Evolutionary conservation across 2,797 vertebrate genomes (phyloP).

Genomic region (Parambassis ranga): DNA sequence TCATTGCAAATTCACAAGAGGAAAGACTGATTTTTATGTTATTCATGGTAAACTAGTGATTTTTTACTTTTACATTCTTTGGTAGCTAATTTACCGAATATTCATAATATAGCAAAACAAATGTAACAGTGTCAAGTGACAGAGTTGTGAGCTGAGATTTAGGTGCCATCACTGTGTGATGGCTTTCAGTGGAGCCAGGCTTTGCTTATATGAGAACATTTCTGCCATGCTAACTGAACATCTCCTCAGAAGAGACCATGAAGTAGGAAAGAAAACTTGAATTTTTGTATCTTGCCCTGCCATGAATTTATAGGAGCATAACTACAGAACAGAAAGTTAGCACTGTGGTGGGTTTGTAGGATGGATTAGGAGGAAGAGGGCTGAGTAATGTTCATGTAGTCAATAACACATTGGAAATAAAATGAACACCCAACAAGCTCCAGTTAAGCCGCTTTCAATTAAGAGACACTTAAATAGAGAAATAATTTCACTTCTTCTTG

Average conservation of each 20-base stretch:
- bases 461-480: constrained; percentile 68
- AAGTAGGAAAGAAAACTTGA: background rate
- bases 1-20: too few species aligned
- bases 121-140: too few species aligned
- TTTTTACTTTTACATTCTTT: too few species aligned
- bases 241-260: background rate
- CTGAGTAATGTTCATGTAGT: constrained; percentile 7
- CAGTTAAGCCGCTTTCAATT: constrained; percentile 72
- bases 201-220: background rate
- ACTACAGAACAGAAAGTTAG: background rate
- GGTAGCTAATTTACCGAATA: too few species aligned
- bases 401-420: constrained; percentile 62
- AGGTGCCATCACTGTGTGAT: too few species aligned
- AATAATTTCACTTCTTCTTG: constrained; percentile 63
- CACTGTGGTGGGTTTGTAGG: background rate
- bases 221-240: background rate
- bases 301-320: background rate
- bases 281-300: background rate
- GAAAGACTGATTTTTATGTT: too few species aligned
- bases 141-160: too few species aligned
- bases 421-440: constrained; percentile 61
- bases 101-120: too few species aligned
- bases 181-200: too few species aligned
- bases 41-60: too few species aligned
- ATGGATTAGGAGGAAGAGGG: background rate